A percentile compares a stretch with the other conserved stretches of the same genome.
Evolutionary conservation across 2,797 vertebrate species (phyloP).

Genomic region (Amblyraja radiata): DNA sequence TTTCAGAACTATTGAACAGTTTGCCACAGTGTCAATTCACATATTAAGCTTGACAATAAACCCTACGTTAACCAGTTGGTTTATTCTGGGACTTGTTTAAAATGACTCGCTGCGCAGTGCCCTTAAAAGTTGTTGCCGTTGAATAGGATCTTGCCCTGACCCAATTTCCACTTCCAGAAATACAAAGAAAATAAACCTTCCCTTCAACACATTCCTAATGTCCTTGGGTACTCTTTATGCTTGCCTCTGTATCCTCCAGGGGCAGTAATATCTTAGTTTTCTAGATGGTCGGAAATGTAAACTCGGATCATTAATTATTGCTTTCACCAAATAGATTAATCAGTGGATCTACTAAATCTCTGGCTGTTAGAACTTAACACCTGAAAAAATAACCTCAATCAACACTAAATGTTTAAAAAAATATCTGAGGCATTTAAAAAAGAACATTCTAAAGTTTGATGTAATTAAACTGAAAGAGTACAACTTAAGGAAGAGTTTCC

Average conservation of each 20-base stretch:
- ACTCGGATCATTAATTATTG: not conserved
- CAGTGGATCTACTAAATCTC: not conserved
- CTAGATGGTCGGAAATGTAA: not conserved
- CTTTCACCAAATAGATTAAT: not conserved
- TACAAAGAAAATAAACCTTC: slow-evolving; percentile 7
- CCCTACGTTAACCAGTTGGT: not conserved
- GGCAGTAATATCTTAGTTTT: not conserved
- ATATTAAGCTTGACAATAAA: not conserved
- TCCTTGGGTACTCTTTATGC: not conserved
- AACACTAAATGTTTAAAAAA: not conserved
- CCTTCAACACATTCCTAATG: not conserved
- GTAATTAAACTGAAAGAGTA: not conserved
- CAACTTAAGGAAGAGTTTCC: not conserved
- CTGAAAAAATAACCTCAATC: slow-evolving; percentile 2
- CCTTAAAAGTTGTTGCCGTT: not conserved
- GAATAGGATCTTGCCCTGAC: not conserved
- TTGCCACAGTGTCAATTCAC: not conserved
- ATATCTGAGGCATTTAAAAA: not conserved
- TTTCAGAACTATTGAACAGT: not conserved
- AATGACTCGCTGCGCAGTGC: not conserved
- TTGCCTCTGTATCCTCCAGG: not conserved
- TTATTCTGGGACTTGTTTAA: not conserved
- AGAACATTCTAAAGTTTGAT: not conserved
- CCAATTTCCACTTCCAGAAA: slow-evolving; percentile 2
- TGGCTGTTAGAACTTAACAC: not conserved